A percentile compares a stretch with the other conserved stretches of the same genome.
These are phyloP conservation scores for Coracopsis vasa DNA, from an alignment of 2,113 vertebrate species.

Conservation along the genomic window DNA sequence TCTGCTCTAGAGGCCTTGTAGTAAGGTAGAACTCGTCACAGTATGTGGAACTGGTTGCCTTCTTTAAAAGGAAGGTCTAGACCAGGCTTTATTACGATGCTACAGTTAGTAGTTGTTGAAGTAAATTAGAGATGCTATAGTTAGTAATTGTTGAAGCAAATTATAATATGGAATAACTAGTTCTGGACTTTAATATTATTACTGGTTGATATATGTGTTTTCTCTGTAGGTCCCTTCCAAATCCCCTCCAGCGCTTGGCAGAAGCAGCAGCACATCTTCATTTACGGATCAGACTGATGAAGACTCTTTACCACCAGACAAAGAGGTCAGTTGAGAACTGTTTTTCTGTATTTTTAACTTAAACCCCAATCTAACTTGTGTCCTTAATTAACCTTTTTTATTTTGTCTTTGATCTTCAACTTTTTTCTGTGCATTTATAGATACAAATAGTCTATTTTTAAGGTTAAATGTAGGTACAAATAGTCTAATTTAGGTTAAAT, in stretches of 20 bases:
- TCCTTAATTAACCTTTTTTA: neutral
- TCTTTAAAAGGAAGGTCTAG: neutral
- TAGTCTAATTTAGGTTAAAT: neutral
- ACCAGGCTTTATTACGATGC: neutral
- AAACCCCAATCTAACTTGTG: neutral
- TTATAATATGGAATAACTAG: neutral
- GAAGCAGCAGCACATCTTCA: slow-evolving; percentile 69
- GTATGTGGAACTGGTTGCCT: neutral
- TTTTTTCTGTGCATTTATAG: neutral
- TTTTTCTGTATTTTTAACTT: neutral
- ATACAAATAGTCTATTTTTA: neutral
- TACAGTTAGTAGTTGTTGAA: neutral
- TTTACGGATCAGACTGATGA: slow-evolving; percentile 78
- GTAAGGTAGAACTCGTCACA: neutral
- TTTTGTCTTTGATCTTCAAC: neutral
- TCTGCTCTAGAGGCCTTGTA: neutral
- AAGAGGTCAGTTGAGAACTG: slow-evolving; percentile 82
- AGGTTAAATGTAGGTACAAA: neutral
- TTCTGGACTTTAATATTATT: neutral
- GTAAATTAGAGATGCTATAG: neutral
- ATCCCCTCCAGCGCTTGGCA: slow-evolving; percentile 14
- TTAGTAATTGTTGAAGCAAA: neutral
- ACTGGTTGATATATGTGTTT: slow-evolving; percentile 5
- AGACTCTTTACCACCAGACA: slow-evolving; percentile 72
- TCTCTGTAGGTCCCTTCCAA: slow-evolving; percentile 58